These are phyloP conservation scores for Cantharis nigra DNA, from an alignment of 2,888 invertebrate species.

Conservation along the genomic window DNA sequence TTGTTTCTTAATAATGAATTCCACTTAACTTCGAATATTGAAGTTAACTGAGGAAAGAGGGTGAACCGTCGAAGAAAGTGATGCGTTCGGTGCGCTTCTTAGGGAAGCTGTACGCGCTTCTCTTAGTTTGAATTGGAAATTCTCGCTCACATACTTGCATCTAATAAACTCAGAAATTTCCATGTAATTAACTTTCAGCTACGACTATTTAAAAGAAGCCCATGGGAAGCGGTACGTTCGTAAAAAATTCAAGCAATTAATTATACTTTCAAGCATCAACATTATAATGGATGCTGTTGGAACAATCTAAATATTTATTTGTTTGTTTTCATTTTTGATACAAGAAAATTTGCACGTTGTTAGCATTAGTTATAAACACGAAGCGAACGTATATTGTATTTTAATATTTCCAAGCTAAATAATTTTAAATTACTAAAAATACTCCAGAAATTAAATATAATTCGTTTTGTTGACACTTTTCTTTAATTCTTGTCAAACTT, in stretches of 20 bases:
- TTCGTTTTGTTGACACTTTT: not conserved
- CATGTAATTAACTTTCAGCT: conserved; percentile 56
- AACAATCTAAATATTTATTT: not conserved
- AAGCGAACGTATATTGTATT: not conserved
- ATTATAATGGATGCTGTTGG: not conserved
- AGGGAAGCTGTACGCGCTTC: conserved; percentile 44
- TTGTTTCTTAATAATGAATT: conserved; percentile 55
- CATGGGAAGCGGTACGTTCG: not conserved
- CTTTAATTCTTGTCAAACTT: not conserved
- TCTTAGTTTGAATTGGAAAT: conserved; percentile 57
- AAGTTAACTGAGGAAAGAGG: conserved; percentile 39
- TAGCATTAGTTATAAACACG: not conserved
- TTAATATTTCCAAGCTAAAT: not conserved
- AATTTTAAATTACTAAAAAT: not conserved
- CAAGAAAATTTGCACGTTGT: not conserved
- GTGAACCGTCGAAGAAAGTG: conserved; percentile 41
- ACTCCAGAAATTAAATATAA: not conserved
- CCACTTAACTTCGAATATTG: conserved; percentile 48
- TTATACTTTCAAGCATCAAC: not conserved
- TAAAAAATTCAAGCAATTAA: not conserved
- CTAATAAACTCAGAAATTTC: conserved; percentile 57
- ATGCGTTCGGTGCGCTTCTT: conserved; percentile 45
- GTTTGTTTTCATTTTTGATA: not conserved
- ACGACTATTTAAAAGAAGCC: conserved; percentile 12
- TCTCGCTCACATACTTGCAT: conserved; percentile 57